Conservation (phyloP, 2,888 invertebrate species). For the Epicampocera succincta region DNA sequence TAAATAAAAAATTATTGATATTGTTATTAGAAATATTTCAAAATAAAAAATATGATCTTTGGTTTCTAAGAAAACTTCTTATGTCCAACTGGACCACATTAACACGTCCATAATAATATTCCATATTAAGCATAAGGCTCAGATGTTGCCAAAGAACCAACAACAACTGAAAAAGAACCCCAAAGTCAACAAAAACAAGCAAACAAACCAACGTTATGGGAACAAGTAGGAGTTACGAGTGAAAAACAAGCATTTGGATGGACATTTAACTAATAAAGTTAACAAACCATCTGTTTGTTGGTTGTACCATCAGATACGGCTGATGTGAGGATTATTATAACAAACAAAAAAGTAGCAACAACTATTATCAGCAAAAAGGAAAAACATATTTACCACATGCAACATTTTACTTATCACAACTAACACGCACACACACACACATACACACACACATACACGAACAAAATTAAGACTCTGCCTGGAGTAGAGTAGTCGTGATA, state of each 20-base stretch:
- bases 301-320: conserved; percentile 53
- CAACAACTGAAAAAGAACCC: conserved; percentile 8
- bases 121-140: conserved; percentile 46
- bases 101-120: conserved; percentile 64
- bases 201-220: conserved; percentile 4
- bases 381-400: conserved; percentile 58
- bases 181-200: conserved; percentile 13
- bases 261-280: conserved; percentile 65
- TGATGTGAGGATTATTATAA: conserved; percentile 56
- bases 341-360: no score
- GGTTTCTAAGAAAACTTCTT: neutral
- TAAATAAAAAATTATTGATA: no score
- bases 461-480: neutral
- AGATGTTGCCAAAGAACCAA: conserved; percentile 51
- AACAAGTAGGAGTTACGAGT: neutral
- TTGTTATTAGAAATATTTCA: no score
- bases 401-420: conserved; percentile 44
- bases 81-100: conserved; percentile 48
- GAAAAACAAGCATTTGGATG: neutral
- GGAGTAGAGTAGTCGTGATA: neutral
- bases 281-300: conserved; percentile 62
- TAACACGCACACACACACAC: neutral
- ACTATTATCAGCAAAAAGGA: conserved; percentile 57
- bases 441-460: neutral
- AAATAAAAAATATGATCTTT: neutral